Percentiles rank a stretch among this genome's conserved stretches.
Conservation (phyloP, 1,140 invertebrate genomes). For the Ceratitis capitata region DNA sequence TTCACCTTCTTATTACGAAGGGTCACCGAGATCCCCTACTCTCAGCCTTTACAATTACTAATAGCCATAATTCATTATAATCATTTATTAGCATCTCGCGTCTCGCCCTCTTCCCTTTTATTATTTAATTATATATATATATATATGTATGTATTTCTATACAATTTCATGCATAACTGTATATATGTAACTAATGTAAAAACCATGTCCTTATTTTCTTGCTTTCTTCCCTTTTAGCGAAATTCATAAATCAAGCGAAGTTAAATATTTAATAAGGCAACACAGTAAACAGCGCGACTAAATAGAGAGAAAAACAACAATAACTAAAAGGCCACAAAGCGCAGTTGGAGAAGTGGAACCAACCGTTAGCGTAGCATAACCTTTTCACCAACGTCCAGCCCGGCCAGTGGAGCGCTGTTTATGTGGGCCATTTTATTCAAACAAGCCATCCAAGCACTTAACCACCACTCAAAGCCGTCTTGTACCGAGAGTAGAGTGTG, state of each 20-base stretch:
- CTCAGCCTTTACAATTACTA: too few relatives aligned
- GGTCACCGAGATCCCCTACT: too few relatives aligned
- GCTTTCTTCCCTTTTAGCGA: neutral
- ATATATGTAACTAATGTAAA: constrained; percentile 6
- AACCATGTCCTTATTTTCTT: neutral
- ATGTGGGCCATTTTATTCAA: neutral
- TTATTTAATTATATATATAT: neutral
- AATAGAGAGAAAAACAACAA: neutral
- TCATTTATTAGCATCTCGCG: too few relatives aligned
- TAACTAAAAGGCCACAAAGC: neutral
- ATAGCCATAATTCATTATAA: neutral
- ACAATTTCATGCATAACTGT: neutral
- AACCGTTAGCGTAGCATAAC: neutral
- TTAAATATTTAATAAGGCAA: constrained; percentile 7
- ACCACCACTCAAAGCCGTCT: neutral
- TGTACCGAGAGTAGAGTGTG: neutral
- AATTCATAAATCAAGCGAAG: constrained; percentile 14
- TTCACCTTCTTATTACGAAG: too few relatives aligned
- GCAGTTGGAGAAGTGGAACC: neutral
- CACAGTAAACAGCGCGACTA: neutral
- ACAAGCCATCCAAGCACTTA: constrained; percentile 10
- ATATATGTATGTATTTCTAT: neutral
- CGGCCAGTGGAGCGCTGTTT: neutral
- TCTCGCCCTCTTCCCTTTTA: too few relatives aligned
- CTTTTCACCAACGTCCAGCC: neutral